These are phyloP conservation scores for Diorhabda elongata DNA, from an alignment of 1,140 invertebrate species.

Conservation along the genomic window DNA sequence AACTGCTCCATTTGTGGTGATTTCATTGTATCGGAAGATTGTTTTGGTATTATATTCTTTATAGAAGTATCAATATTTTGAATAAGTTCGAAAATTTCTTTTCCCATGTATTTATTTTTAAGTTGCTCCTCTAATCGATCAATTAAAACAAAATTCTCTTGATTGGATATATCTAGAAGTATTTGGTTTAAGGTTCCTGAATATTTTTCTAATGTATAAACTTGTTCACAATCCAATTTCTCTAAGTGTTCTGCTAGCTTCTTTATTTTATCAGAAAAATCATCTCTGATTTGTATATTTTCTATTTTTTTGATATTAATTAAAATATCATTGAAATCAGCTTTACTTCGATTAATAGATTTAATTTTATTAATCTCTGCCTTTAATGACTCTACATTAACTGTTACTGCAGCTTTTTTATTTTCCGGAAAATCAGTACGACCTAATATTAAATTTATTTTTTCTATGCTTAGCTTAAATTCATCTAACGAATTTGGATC, in stretches of 20 bases:
- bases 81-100: background rate
- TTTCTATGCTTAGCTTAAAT: background rate
- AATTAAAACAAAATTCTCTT: background rate
- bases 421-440: background rate
- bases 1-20: too few species aligned
- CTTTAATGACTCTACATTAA: background rate
- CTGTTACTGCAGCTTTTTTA: background rate
- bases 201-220: background rate
- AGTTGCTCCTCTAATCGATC: background rate
- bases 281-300: background rate
- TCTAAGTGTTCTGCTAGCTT: background rate
- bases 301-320: background rate
- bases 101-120: background rate
- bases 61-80: background rate
- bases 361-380: background rate
- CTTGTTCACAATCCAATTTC: background rate
- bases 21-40: too few species aligned
- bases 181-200: slow-evolving; percentile 2
- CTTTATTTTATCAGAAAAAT: background rate
- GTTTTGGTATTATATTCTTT: too few species aligned
- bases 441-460: background rate
- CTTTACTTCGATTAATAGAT: background rate
- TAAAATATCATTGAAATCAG: background rate
- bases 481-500: background rate
- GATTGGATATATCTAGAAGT: slow-evolving; percentile 2